Percentiles rank a stretch among this genome's conserved stretches.
phyloP scores from a whole-genome alignment of 2,888 invertebrate genomes.

The Hypomecis punctinalis region DNA sequence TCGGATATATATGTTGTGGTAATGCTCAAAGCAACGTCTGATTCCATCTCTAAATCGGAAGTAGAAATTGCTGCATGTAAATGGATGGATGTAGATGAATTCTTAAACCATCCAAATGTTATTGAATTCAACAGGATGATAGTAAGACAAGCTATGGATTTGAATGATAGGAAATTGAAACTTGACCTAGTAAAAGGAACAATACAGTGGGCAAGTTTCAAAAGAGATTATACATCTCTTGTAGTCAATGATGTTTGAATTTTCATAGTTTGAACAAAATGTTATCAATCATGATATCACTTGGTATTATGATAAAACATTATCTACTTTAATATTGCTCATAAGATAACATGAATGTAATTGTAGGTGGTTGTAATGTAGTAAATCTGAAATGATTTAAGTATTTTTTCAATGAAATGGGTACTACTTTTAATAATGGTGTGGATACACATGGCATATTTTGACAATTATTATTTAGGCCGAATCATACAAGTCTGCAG shows the following conservation, averaged over 20 bases:
- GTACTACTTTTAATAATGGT: too few species aligned
- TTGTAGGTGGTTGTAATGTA: background rate
- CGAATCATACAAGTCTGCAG: too few species aligned
- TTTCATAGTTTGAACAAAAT: constrained; percentile 4
- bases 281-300: constrained; percentile 18
- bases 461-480: too few species aligned
- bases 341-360: constrained; percentile 12
- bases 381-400: background rate
- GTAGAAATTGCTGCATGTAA: constrained; percentile 91
- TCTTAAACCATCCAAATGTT: constrained; percentile 88
- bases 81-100: constrained; percentile 94
- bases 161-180: constrained; percentile 85
- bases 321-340: constrained; percentile 17
- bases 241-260: constrained; percentile 63
- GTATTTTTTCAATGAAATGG: too few species aligned
- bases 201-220: constrained; percentile 58
- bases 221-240: constrained; percentile 69
- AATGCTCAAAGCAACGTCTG: constrained; percentile 87
- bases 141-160: constrained; percentile 87
- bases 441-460: too few species aligned
- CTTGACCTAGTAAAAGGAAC: constrained; percentile 83
- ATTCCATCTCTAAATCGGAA: constrained; percentile 88
- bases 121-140: constrained; percentile 89
- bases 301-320: constrained; percentile 40
- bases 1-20: constrained; percentile 95